Evolutionary conservation across 2,113 vertebrate genomes (phyloP).

Genomic region (Bothrops jararaca): DNA sequence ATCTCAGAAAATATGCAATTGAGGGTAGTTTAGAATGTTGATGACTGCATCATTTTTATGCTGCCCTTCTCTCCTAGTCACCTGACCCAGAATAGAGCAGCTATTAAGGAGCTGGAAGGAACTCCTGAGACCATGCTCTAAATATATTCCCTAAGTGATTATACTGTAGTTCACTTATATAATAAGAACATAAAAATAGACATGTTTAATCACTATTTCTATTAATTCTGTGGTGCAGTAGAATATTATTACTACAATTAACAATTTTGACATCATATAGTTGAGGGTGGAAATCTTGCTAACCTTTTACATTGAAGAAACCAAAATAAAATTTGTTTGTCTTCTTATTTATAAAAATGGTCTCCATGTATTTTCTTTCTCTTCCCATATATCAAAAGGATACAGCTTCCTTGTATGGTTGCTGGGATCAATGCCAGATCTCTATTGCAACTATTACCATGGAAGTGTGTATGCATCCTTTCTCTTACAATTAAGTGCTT

Average conservation of each 20-base stretch:
- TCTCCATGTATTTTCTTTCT: too few species aligned
- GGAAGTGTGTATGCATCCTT: neutral
- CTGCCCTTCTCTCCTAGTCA: neutral
- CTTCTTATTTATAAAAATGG: neutral
- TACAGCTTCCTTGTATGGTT: neutral
- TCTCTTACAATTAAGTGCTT: neutral
- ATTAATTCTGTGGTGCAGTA: neutral
- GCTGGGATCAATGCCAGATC: neutral
- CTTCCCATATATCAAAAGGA: neutral
- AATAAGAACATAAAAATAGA: neutral
- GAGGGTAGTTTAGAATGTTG: neutral
- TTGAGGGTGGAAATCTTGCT: neutral
- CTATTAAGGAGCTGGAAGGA: neutral
- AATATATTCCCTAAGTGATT: neutral
- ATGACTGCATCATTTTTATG: neutral
- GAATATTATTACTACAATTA: neutral
- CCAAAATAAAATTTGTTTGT: neutral
- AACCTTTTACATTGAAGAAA: neutral
- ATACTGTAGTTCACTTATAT: too few species aligned
- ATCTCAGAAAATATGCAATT: neutral
- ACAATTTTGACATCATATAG: neutral
- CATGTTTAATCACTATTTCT: neutral
- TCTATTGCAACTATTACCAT: neutral
- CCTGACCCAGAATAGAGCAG: neutral
- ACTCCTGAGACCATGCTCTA: neutral